phyloP scores from a whole-genome alignment of 2,888 invertebrate species.

The Pandemis cinnamomeana region DNA sequence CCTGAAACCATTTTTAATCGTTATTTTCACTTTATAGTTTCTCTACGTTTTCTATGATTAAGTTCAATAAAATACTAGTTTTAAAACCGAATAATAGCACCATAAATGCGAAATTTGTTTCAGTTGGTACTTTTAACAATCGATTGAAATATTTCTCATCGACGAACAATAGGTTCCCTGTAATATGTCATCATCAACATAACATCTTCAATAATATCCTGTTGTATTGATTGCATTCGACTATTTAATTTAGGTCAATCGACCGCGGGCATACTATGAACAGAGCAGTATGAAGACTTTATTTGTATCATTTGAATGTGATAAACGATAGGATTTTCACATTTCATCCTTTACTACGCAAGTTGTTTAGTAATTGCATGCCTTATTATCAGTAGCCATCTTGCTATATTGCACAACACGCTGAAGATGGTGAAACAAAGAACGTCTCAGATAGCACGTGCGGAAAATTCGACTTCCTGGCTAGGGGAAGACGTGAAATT shows the following conservation, averaged over 20 bases:
- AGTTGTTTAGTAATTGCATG: not conserved
- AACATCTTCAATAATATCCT: conserved; percentile 4
- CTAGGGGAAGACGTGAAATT: no score
- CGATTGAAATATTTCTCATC: not conserved
- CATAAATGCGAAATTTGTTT: no score
- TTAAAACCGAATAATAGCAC: not conserved
- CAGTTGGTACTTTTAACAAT: no score
- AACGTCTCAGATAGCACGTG: no score
- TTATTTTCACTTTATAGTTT: no score
- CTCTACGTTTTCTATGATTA: no score
- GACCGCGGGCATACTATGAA: conserved; percentile 6
- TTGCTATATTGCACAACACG: no score
- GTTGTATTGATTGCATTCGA: conserved; percentile 32
- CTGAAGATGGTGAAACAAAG: no score
- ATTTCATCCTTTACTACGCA: not conserved
- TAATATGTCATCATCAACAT: conserved; percentile 1
- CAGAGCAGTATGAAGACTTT: not conserved
- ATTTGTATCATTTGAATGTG: not conserved
- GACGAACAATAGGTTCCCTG: not conserved
- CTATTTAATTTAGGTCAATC: conserved; percentile 38
- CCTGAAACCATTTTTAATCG: no score
- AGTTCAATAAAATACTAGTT: not conserved
- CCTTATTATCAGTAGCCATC: no score
- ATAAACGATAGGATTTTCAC: not conserved
- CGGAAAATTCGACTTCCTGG: no score